These are phyloP conservation scores for Epinephelus moara DNA, from an alignment of 2,113 vertebrate genomes.

Conservation along the genomic window DNA sequence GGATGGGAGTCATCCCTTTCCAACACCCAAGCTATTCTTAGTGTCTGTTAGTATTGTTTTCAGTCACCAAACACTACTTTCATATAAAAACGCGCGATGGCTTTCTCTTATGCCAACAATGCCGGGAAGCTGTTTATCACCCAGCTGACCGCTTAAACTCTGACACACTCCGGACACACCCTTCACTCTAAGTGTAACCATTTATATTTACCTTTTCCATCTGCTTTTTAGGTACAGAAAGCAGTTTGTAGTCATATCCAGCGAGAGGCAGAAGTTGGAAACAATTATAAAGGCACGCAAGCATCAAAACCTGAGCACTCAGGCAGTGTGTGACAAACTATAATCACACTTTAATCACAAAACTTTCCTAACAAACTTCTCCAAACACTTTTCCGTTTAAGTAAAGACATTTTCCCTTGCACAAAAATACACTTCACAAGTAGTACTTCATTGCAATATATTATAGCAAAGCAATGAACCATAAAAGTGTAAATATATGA, in stretches of 20 bases:
- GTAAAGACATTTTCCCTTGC: not conserved
- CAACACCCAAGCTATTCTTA: constrained; percentile 81
- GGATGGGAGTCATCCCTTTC: constrained; percentile 81
- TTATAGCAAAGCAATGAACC: not conserved
- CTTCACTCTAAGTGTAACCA: constrained; percentile 29
- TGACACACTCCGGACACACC: constrained; percentile 67
- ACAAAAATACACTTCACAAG: not conserved
- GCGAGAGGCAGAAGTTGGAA: not conserved
- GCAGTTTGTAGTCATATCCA: not conserved
- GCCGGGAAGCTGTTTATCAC: constrained; percentile 85
- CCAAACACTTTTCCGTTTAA: not conserved
- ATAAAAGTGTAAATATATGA: not conserved
- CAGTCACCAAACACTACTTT: constrained; percentile 77
- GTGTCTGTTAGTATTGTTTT: constrained; percentile 81
- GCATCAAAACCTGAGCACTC: not conserved
- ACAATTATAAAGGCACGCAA: not conserved
- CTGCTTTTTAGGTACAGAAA: not conserved
- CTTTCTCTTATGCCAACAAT: constrained; percentile 80
- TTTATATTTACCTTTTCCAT: constrained; percentile 47
- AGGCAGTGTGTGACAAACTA: not conserved
- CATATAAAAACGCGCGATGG: constrained; percentile 74
- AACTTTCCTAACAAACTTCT: not conserved
- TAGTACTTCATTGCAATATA: not conserved
- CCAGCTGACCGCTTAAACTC: constrained; percentile 52
- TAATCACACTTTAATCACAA: not conserved